Evolutionary conservation across 2,888 invertebrate genomes (phyloP), one percentile per base, ranked within the genome.

Genomic region (Parapristionchus giblindavisi): DNA sequence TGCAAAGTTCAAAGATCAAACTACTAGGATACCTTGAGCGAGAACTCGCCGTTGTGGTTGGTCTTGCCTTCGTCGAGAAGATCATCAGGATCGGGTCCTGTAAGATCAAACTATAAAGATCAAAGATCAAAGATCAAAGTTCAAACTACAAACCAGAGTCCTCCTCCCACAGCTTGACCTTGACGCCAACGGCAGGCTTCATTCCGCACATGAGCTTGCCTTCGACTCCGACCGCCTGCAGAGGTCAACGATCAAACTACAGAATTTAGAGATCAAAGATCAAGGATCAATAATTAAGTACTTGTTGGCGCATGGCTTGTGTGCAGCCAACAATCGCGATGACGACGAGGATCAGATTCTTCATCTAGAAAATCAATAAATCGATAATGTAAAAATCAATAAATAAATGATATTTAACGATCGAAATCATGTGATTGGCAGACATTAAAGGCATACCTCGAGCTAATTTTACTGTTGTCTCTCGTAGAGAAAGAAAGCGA

Each of bases 161-260:
- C 75, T 82, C 83, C 48, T 83, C 83, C 83, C 83, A 83, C 56
- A 83, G 79, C 76, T 83, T 83, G 32, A 83, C 80, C n/a, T 81
- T 75, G 1, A 82, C 82, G 27, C 80, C 76, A 27, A 48, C 74
- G 2, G 82, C 81, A 14, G 83, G 82, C 54, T 80, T 78, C 38
- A 61, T 29, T 0, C 83, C 83, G 38, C 83, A 83, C 54, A 80
- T 43, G 17, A 83, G 73, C 32, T 80, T 77, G 51, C 72, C 83
- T 75, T 80, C 60, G 36, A 82, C 77, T 5, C 72, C 72, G 5
- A 72, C 72, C 17, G 72, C 72, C 72, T 72, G n/a, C 0, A 40
- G n/a, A 29, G 29, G 14, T 21, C 40, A 72, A 40, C 29, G 58
- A 58, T 29, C 27, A 58, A 27, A 29, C 4, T 27, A 4, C 58